phyloP scores from a whole-genome alignment of 2,888 invertebrate genomes.

The Drosophila prostipennis region DNA sequence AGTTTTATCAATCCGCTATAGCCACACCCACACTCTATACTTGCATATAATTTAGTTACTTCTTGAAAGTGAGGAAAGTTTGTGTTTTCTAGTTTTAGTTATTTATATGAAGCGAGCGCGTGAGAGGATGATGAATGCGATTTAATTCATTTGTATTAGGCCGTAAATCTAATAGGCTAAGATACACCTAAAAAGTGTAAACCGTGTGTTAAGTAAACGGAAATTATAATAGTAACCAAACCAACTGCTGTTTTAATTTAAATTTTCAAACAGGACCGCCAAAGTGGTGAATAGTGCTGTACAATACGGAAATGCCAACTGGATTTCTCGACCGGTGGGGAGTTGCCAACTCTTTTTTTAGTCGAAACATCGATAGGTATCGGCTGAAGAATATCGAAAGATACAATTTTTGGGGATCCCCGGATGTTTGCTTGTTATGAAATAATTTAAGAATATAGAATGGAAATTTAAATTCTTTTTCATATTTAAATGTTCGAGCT shows the following conservation, averaged over 20 bases:
- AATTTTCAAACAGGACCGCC: constrained; percentile 19
- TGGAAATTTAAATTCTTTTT: no score
- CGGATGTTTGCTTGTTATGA: not conserved
- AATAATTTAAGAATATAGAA: not conserved
- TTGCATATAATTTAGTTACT: constrained; percentile 49
- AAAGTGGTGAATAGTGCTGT: constrained; percentile 9
- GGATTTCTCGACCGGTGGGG: no score
- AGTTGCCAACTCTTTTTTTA: no score
- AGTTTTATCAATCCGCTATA: constrained; percentile 66
- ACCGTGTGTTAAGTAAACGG: constrained; percentile 60
- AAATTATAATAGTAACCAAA: constrained; percentile 50
- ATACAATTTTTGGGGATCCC: not conserved
- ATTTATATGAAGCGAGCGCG: constrained; percentile 60
- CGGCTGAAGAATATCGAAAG: not conserved
- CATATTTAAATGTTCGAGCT: no score
- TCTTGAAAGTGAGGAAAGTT: constrained; percentile 58
- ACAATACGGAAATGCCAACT: not conserved
- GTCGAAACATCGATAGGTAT: not conserved
- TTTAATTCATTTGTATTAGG: constrained; percentile 61
- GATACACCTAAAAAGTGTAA: constrained; percentile 57
- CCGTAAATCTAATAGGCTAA: constrained; percentile 64
- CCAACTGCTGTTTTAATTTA: constrained; percentile 1
- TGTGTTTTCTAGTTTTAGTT: constrained; percentile 78
- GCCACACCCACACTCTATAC: constrained; percentile 42
- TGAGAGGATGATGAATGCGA: constrained; percentile 56